These are phyloP conservation scores for Pyrrhosoma nymphula DNA, from an alignment of 2,888 invertebrate species.

Conservation along the genomic window DNA sequence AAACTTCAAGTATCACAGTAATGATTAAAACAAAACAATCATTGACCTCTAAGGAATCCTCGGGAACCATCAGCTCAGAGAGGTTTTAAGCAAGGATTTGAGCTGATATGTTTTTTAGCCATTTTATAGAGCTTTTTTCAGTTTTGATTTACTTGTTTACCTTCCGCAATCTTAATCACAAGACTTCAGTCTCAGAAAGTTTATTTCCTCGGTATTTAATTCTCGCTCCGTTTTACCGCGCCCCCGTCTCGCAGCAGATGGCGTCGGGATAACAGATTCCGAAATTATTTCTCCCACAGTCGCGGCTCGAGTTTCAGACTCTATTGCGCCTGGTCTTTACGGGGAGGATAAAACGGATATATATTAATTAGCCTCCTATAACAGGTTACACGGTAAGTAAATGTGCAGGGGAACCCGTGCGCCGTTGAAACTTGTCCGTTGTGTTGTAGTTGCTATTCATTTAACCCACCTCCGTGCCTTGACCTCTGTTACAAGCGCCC, in stretches of 20 bases:
- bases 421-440: not conserved
- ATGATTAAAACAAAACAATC: too few species aligned
- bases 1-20: too few species aligned
- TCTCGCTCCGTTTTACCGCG: constrained; percentile 14
- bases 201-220: not conserved
- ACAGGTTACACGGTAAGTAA: constrained; percentile 48
- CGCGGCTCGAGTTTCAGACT: not conserved
- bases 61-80: too few species aligned
- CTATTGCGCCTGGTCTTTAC: not conserved
- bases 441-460: constrained; percentile 26
- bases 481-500: not conserved
- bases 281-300: constrained; percentile 47
- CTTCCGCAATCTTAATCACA: too few species aligned
- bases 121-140: too few species aligned
- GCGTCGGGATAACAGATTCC: constrained; percentile 13
- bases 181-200: not conserved
- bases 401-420: not conserved
- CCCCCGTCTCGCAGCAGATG: not conserved
- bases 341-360: not conserved
- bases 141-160: too few species aligned
- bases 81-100: too few species aligned
- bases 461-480: not conserved
- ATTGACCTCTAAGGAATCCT: too few species aligned
- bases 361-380: constrained; percentile 58
- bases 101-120: too few species aligned